Percentiles rank a stretch among this genome's conserved stretches.
These are phyloP conservation scores for Zapus hudsonius DNA, from an alignment of 2,113 vertebrate genomes.

Conservation along the genomic window DNA sequence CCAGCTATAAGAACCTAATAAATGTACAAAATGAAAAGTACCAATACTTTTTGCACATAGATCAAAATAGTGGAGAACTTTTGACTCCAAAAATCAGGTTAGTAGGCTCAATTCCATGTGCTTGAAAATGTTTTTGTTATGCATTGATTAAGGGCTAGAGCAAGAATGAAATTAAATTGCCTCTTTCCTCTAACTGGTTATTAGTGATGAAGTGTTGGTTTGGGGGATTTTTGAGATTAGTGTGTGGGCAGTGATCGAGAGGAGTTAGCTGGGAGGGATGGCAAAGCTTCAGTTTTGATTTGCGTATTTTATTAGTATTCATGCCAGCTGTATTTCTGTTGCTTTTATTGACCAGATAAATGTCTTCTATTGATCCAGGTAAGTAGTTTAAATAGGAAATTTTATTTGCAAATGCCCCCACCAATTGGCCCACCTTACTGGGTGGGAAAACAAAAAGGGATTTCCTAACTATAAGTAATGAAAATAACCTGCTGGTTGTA, in stretches of 20 bases:
- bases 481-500: constrained; percentile 44
- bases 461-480: constrained; percentile 10
- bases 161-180: constrained; percentile 71
- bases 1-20: constrained; percentile 36
- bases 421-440: constrained; percentile 61
- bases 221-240: not conserved
- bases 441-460: constrained; percentile 53
- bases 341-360: constrained; percentile 62
- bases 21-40: constrained; percentile 82
- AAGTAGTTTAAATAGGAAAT: constrained; percentile 82
- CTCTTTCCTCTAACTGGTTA: constrained; percentile 64
- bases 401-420: constrained; percentile 25
- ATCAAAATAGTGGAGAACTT: constrained; percentile 75
- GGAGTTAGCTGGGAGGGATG: constrained; percentile 52
- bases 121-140: constrained; percentile 84
- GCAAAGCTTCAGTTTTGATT: constrained; percentile 34
- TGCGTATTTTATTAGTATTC: constrained; percentile 57
- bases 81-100: constrained; percentile 71
- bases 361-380: constrained; percentile 80
- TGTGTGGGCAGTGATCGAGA: constrained; percentile 1
- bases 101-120: constrained; percentile 85
- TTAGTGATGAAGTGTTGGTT: constrained; percentile 32
- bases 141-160: constrained; percentile 76
- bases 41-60: constrained; percentile 84
- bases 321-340: constrained; percentile 48